Base-by-base conservation (phyloP, 1,140 invertebrate species). In the Calycopis cecrops region DNA sequence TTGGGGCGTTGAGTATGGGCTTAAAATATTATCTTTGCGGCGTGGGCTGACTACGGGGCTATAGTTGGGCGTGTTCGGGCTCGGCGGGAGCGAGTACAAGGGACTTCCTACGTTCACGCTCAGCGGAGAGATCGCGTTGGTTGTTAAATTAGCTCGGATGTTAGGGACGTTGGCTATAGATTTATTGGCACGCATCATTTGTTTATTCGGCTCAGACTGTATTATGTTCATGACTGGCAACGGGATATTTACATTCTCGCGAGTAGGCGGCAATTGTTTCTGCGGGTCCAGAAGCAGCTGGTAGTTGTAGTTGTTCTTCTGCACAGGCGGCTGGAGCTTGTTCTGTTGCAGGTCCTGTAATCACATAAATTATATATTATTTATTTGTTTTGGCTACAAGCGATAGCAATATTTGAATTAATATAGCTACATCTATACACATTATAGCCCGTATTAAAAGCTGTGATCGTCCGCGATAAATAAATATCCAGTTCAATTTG, bases 1-100 rank as follows among this genome's bases (percentile, higher is more conserved):
- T 59, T 79, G 79, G 0, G 80, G 74, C 0, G 79, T 83, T 11
- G 77, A 73, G 59, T 84, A 84, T 0, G 82, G 79, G 42, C 82
- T 85, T 34, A 81, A 57, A 3, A 80, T 56, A 14, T 71, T 69
- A n/a, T 85, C 78, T 35, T 68, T 75, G 33, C 75, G 77, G 4
- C 63, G 73, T 7, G 83, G 83, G 34, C 79, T 82, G 58, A 83
- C 71, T 0, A 68, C 69, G 0, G 82, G 79, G 35, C 77, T 82
- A 57, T 76, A 79, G 44, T 61, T 71, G 1, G 69, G 48, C 8
- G 70, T 74, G 18, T 81, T 83, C 0, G 79, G 80, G 52, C 82
- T 84, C 11, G 75, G 62, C 6, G 79, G 80, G 9, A 83, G 47
- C 1, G 82, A 83, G 47, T 85, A 86, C 66, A 84, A 76, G 1